Conservation (phyloP, 2,797 vertebrate species). For the Crenuchus spilurus region DNA sequence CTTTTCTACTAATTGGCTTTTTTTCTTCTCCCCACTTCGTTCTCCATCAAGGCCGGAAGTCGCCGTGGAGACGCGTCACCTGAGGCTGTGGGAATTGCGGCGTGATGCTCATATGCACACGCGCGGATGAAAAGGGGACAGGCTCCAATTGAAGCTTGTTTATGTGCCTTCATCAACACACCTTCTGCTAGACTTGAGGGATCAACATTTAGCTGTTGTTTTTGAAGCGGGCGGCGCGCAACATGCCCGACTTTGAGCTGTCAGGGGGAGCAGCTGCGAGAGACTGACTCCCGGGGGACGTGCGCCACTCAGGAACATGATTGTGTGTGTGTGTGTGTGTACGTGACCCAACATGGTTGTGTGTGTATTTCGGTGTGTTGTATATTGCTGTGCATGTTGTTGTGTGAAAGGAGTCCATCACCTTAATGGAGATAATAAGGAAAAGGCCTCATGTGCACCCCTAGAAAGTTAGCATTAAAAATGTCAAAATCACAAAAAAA, state of each 20-base stretch:
- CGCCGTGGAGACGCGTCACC: constrained; percentile 87
- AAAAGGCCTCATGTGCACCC: not conserved
- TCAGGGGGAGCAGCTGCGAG: constrained; percentile 53
- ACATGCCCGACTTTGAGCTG: constrained; percentile 52
- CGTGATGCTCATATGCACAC: constrained; percentile 62
- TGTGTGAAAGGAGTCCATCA: constrained; percentile 18
- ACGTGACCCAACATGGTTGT: not conserved
- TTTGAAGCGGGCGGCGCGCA: constrained; percentile 52
- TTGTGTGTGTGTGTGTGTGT: constrained; percentile 8
- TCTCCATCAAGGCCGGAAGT: constrained; percentile 83
- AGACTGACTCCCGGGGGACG: constrained; percentile 46
- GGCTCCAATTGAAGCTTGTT: constrained; percentile 50
- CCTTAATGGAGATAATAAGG: not conserved
- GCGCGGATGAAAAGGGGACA: constrained; percentile 62
- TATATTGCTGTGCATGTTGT: constrained; percentile 5
- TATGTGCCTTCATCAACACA: constrained; percentile 54
- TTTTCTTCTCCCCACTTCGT: constrained; percentile 74
- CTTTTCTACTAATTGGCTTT: constrained; percentile 85
- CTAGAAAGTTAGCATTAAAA: no score
- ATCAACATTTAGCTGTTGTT: constrained; percentile 60
- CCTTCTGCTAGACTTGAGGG: constrained; percentile 60
- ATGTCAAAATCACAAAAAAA: no score
- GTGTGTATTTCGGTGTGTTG: not conserved
- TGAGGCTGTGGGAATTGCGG: constrained; percentile 58
- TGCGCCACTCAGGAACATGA: constrained; percentile 44